Conservation (phyloP, 1,140 invertebrate genomes). For the Apis laboriosa region DNA sequence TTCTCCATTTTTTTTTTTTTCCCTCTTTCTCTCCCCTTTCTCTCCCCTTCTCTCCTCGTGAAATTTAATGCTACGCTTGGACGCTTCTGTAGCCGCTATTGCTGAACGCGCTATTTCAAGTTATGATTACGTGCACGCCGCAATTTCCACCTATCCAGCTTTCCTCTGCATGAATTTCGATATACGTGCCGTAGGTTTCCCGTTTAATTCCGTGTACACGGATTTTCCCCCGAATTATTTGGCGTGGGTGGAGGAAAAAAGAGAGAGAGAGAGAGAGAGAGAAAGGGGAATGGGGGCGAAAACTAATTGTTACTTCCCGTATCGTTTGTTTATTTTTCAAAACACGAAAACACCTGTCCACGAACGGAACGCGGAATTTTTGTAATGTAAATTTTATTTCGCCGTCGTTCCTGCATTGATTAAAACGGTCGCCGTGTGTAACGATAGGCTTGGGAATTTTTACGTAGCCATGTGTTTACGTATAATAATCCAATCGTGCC, state of each 20-base stretch:
- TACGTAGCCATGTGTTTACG: no score
- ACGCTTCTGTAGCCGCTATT: conserved; percentile 47
- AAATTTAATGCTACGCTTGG: conserved; percentile 72
- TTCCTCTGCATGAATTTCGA: conserved; percentile 52
- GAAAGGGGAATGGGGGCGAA: background rate
- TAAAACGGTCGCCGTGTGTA: background rate
- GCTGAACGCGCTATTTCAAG: conserved; percentile 46
- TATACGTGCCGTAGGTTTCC: conserved; percentile 26
- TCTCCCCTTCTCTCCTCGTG: conserved; percentile 41
- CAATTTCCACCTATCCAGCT: conserved; percentile 47
- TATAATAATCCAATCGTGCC: background rate
- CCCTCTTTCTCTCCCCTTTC: background rate
- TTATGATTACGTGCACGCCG: conserved; percentile 53
- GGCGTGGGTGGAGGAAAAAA: background rate
- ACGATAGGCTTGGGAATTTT: background rate
- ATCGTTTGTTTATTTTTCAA: background rate
- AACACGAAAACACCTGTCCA: no score
- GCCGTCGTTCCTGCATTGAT: background rate
- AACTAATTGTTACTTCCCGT: conserved; percentile 23
- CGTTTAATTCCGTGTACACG: conserved; percentile 18
- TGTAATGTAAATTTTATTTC: background rate
- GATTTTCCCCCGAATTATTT: conserved; percentile 6
- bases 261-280: no score
- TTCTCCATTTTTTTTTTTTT: no score
- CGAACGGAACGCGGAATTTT: background rate